A percentile compares a stretch with the other conserved stretches of the same genome.
Evolutionary conservation across 2,797 vertebrate species (phyloP).

Genomic region (Threskiornis aethiopicus): DNA sequence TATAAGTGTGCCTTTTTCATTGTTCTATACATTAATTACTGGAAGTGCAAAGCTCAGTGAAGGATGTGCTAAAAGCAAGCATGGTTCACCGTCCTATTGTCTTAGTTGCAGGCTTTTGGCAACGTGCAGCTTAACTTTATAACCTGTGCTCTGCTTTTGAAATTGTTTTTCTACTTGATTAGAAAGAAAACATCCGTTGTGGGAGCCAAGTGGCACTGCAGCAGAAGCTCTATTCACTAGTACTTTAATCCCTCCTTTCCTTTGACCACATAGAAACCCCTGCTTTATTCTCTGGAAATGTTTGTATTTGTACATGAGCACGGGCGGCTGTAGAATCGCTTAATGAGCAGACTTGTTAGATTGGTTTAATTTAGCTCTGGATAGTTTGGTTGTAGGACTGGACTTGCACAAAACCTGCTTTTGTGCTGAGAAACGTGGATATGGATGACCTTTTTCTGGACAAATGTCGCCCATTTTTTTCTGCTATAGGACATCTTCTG

Average conservation of each 20-base stretch:
- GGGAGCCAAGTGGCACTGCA: not conserved
- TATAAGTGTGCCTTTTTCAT: not conserved
- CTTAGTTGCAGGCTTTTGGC: not conserved
- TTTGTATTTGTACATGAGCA: not conserved
- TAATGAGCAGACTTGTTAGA: not conserved
- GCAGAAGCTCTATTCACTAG: not conserved
- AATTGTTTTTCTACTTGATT: slow-evolving; percentile 2
- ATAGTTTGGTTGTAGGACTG: not conserved
- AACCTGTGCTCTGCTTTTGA: slow-evolving; percentile 56
- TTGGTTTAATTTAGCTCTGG: not conserved
- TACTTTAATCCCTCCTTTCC: not conserved
- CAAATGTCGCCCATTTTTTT: not conserved
- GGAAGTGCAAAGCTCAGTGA: slow-evolving; percentile 22
- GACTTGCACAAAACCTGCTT: not conserved
- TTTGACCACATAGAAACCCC: not conserved
- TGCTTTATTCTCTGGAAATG: not conserved
- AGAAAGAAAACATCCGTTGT: slow-evolving; percentile 7
- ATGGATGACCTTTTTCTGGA: not conserved
- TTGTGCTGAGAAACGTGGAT: not conserved
- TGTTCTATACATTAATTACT: slow-evolving; percentile 50
- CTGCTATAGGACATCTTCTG: not conserved
- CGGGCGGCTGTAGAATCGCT: not conserved
- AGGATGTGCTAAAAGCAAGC: slow-evolving; percentile 41
- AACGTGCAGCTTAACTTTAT: slow-evolving; percentile 8
- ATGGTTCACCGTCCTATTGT: slow-evolving; percentile 45